A percentile compares a stretch with the other conserved stretches of the same genome.
Evolutionary conservation across 1,140 invertebrate genomes (phyloP).

Genomic region (Eriosoma lanigerum): DNA sequence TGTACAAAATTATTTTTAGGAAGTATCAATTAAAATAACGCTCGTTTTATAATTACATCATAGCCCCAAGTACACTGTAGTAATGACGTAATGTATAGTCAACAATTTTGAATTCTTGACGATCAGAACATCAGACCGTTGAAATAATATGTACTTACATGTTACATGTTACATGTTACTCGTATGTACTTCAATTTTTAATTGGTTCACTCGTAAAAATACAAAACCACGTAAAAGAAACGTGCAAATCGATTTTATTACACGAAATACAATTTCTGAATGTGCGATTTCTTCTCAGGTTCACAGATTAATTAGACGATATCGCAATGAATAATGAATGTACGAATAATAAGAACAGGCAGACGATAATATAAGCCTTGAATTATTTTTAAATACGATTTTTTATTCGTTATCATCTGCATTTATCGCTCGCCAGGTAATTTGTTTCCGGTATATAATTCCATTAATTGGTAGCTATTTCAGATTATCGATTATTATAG

Average conservation of each 20-base stretch:
- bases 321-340: too few relatives aligned
- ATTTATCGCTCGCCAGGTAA: not conserved
- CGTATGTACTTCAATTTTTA: not conserved
- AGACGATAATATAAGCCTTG: not conserved
- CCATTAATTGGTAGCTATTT: not conserved
- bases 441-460: not conserved
- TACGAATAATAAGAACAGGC: not conserved
- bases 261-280: not conserved
- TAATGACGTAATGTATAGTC: too few relatives aligned
- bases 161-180: too few relatives aligned
- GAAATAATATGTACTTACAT: too few relatives aligned
- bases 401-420: not conserved
- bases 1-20: not conserved
- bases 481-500: too few relatives aligned
- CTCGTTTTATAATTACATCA: not conserved
- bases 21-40: conserved; percentile 3
- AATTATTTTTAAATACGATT: not conserved
- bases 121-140: too few relatives aligned
- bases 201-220: not conserved
- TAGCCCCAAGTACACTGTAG: not conserved
- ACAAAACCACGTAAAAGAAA: not conserved
- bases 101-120: too few relatives aligned
- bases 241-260: not conserved
- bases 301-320: not conserved
- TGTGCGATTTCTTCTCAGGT: not conserved